Evolutionary conservation across 64 coral and sea anemone genomes (phyloP), one percentile per base, ranked within the genome.

Genomic region (Catalaphyllia jardinei): DNA sequence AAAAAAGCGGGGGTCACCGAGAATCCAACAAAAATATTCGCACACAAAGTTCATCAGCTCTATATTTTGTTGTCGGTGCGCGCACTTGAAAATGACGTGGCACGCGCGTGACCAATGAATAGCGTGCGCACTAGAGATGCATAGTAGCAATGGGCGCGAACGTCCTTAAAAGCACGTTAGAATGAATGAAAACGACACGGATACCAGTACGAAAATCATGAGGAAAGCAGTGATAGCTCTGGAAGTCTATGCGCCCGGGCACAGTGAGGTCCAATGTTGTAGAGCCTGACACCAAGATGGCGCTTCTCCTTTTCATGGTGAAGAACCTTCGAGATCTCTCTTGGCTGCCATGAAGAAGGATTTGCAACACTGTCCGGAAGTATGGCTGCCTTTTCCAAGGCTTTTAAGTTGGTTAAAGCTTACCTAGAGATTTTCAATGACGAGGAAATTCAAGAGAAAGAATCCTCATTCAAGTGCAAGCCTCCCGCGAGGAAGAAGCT

Each of bases 381-480:
- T 57, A n/a, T 87, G 85, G 69, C 85, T 87, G 69, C 85, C 85
- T 60, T 87, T 87, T 20, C 71, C 27, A n/a, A 79, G 29, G 55
- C 42, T 65, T 85, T 86, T 72, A 49, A 86, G 64, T 72, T 38
- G 64, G 28, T 86, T 39, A 86, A 72, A 72, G 20, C 20, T 42
- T 65, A 86, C n/a, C 38, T 72, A 39, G 65, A 86, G 29, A 75
- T 75, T 38, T 17, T 31, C 6, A 2, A 18, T 19, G 73, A 75
- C 29, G 73, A 75, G 14, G 29, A 39, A 75, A 39, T 39, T 39
- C 29, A 38, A 18, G 73, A 75, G 73, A 31, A 42, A 75, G 33
- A 75, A 12, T 75, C 18, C 31, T 17, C 0, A 17, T 0, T 8
- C 73, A 31, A 75, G 30, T 31, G 30, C 16, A 12, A 75, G 35